Percentiles rank a stretch among this genome's conserved stretches.
phyloP scores from a whole-genome alignment of 2,888 invertebrate species.

The Tenodera sinensis region DNA sequence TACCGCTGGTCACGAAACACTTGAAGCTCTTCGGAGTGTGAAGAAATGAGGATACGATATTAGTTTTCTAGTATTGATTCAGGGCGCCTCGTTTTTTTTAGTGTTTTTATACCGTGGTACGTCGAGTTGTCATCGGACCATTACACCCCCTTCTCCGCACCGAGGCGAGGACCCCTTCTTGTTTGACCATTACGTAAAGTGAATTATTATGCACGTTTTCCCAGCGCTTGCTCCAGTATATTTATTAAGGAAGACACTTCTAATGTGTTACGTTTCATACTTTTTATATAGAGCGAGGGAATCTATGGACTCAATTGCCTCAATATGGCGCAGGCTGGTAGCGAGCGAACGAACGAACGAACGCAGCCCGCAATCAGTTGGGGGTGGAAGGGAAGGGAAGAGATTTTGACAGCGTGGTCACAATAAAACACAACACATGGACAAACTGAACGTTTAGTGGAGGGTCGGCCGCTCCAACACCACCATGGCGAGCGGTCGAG shows the following conservation, averaged over 20 bases:
- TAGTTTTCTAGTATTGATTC: not conserved
- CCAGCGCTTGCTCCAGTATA: not conserved
- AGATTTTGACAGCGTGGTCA: slow-evolving; percentile 30
- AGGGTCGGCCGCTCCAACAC: not conserved
- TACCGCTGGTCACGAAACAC: not conserved
- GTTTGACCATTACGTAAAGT: slow-evolving; percentile 17
- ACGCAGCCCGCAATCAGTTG: slow-evolving; percentile 22
- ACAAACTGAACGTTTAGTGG: slow-evolving; percentile 10
- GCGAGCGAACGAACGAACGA: too few species aligned
- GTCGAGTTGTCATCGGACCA: not conserved
- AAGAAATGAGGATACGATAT: not conserved
- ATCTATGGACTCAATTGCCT: slow-evolving; percentile 29
- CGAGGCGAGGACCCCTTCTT: slow-evolving; percentile 7
- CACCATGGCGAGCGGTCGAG: not conserved
- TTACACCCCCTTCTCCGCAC: not conserved
- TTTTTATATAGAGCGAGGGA: slow-evolving; percentile 1
- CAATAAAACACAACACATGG: slow-evolving; percentile 30
- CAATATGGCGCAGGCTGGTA: slow-evolving; percentile 24
- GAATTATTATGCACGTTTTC: slow-evolving; percentile 2
- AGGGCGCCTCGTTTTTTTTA: not conserved
- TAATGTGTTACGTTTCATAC: slow-evolving; percentile 1
- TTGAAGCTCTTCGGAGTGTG: not conserved
- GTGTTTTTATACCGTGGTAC: not conserved
- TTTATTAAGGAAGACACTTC: slow-evolving; percentile 13
- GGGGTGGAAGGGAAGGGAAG: slow-evolving; percentile 9